Conservation (phyloP, 2,797 vertebrate genomes). For the Poecile montanus region DNA sequence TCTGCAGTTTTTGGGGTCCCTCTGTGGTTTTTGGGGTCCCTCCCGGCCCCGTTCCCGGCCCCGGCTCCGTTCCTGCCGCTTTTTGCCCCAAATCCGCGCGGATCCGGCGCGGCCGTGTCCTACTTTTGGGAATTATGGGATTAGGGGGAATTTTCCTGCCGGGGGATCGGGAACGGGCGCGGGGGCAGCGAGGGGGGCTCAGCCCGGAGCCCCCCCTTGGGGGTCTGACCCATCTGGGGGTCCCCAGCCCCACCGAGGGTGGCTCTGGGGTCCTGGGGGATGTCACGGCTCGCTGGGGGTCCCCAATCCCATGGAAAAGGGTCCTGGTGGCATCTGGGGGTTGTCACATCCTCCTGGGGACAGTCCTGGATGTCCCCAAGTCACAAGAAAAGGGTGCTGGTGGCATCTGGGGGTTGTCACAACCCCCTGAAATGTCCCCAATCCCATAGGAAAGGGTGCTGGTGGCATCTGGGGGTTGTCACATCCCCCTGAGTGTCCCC, state of each 20-base stretch:
- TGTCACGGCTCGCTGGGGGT: too few species aligned
- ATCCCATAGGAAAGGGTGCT: too few species aligned
- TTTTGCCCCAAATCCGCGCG: background rate
- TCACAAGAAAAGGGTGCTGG: too few species aligned
- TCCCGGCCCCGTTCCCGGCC: rapidly evolving
- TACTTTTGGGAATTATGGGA: slow-evolving; percentile 44
- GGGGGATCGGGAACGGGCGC: background rate
- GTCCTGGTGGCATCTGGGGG: too few species aligned
- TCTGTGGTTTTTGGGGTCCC: rapidly evolving
- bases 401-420: too few species aligned
- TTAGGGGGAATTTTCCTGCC: background rate
- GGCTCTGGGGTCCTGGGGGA: too few species aligned
- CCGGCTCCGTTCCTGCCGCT: background rate
- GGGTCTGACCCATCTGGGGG: background rate
- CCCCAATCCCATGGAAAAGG: too few species aligned
- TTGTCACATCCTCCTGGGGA: background rate
- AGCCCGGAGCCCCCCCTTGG: rapidly evolving
- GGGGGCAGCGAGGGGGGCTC: background rate
- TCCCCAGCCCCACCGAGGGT: too few species aligned
- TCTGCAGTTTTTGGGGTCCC: background rate
- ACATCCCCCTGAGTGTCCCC: background rate
- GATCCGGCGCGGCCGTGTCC: background rate
- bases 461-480: background rate
- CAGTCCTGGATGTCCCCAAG: too few species aligned
- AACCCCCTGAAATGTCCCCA: too few species aligned